Conservation (phyloP, 2,797 vertebrate genomes). For the Myoxocephalus aenaeus region DNA sequence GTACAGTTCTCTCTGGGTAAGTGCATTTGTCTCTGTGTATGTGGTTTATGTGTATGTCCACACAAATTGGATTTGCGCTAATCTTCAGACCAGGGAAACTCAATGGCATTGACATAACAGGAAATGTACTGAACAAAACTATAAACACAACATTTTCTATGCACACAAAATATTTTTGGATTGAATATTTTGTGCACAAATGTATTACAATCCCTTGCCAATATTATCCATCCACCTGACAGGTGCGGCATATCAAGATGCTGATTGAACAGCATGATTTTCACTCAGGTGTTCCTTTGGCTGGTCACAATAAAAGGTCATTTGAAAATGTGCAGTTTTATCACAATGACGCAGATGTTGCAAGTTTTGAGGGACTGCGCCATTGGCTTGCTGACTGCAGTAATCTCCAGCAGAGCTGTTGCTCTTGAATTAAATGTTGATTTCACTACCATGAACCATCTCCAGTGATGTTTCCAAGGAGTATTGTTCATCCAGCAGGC, state of each 20-base stretch:
- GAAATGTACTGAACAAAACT: background rate
- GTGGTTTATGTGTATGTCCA: background rate
- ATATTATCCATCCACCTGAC: too few species aligned
- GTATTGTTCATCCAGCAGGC: background rate
- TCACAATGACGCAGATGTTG: background rate
- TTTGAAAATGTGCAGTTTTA: background rate
- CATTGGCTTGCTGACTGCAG: background rate
- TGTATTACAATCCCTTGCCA: too few species aligned
- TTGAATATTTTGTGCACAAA: background rate
- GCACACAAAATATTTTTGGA: too few species aligned
- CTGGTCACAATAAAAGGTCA: background rate
- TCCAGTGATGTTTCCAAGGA: background rate
- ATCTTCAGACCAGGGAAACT: conserved; percentile 8
- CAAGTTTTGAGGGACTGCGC: background rate
- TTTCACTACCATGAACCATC: background rate
- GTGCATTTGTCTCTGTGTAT: background rate
- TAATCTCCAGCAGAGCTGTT: background rate
- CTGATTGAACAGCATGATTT: too few species aligned
- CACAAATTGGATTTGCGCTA: background rate
- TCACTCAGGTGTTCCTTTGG: too few species aligned
- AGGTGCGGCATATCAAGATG: background rate
- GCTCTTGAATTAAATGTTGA: background rate
- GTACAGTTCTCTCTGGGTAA: background rate
- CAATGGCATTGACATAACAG: too few species aligned
- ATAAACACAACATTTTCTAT: background rate